Conservation (phyloP, 2,113 vertebrate species). For the Nesoenas mayeri region DNA sequence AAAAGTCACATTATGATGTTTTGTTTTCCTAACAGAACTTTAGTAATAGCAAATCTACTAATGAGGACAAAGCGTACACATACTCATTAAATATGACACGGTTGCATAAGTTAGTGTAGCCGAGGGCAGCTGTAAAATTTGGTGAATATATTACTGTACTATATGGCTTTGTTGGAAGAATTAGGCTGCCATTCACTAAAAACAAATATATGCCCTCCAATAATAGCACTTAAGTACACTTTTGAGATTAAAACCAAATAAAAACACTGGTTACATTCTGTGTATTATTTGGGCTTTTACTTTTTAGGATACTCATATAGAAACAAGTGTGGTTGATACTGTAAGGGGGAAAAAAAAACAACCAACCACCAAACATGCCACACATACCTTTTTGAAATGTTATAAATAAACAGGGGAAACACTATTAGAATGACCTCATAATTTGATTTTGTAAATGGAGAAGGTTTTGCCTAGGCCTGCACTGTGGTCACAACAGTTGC, state of each 20-base stretch:
- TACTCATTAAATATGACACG: not conserved
- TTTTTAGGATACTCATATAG: not conserved
- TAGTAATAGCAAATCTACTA: not conserved
- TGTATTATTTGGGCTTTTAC: not conserved
- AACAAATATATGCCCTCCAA: not conserved
- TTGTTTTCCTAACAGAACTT: not conserved
- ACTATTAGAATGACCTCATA: not conserved
- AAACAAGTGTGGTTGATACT: not conserved
- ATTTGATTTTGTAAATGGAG: not conserved
- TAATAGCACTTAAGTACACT: not conserved
- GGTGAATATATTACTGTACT: not conserved
- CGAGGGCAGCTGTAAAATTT: not conserved
- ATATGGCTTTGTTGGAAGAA: not conserved
- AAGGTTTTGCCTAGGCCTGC: not conserved
- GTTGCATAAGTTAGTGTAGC: not conserved
- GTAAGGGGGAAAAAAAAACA: not conserved
- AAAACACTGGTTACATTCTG: not conserved
- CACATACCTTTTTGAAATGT: not conserved
- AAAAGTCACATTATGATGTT: not conserved
- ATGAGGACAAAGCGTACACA: not conserved
- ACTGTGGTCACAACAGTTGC: not conserved
- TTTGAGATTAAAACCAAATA: not conserved
- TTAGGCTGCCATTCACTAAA: not conserved
- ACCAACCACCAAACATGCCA: no score
- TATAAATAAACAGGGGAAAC: not conserved